Conservation (phyloP, 2,797 vertebrate genomes). For the Urocyon cinereoargenteus region DNA sequence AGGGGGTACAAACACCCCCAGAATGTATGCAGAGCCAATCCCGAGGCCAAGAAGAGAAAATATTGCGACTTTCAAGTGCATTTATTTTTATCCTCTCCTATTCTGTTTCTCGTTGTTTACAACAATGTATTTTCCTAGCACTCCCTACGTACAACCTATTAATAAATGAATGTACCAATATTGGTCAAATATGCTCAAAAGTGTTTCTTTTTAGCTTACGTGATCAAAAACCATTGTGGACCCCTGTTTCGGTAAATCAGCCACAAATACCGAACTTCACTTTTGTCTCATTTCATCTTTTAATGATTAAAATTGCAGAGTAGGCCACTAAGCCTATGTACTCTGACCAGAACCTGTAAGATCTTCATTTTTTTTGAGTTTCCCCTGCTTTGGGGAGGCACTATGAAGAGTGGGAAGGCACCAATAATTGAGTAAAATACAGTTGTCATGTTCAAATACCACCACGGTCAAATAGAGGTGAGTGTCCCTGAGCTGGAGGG, state of each 20-base stretch:
- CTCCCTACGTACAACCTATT: not conserved
- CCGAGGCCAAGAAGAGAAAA: not conserved
- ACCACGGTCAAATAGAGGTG: not conserved
- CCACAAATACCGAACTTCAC: not conserved
- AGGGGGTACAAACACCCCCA: accelerated
- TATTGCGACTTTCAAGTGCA: not conserved
- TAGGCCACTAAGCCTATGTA: not conserved
- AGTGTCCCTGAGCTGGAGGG: not conserved
- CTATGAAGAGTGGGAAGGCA: not conserved
- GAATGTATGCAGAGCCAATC: not conserved
- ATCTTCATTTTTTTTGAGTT: not conserved
- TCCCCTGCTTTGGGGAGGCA: not conserved
- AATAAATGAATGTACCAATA: not conserved
- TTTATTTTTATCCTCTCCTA: not conserved
- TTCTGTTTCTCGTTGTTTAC: not conserved
- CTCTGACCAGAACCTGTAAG: not conserved
- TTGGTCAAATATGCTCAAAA: not conserved
- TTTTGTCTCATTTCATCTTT: not conserved
- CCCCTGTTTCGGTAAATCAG: not conserved
- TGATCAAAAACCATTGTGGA: not conserved
- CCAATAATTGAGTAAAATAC: not conserved
- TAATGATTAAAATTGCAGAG: not conserved
- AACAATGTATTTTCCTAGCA: not conserved
- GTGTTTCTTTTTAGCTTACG: not conserved
- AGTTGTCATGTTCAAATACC: not conserved